phyloP scores from a whole-genome alignment of 2,888 invertebrate species.

The Liopterus haemorrhoidalis region DNA sequence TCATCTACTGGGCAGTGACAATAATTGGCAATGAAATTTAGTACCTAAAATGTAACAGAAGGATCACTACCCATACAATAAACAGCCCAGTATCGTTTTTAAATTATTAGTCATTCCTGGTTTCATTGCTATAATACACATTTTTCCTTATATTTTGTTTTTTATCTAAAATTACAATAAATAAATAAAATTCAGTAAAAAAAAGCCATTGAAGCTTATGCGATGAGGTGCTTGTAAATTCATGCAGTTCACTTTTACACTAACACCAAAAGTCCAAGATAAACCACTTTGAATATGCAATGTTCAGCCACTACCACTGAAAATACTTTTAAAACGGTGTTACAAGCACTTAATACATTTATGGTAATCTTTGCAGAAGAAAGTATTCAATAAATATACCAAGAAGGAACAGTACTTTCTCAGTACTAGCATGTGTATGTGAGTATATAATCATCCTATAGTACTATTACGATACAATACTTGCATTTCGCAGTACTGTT shows the following conservation, averaged over 20 bases:
- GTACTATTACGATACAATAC: no score
- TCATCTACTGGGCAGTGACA: no score
- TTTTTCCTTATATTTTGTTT: no score
- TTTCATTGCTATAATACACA: no score
- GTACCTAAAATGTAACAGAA: no score
- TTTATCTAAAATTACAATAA: conserved; percentile 19
- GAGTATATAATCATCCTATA: no score
- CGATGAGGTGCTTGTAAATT: conserved; percentile 17
- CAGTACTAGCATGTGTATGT: no score
- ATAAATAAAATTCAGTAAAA: conserved; percentile 21
- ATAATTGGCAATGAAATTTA: no score
- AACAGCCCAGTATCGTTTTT: no score
- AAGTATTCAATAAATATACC: conserved; percentile 4
- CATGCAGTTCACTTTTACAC: conserved; percentile 22
- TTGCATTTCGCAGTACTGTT: neutral
- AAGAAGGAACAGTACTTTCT: conserved; percentile 13
- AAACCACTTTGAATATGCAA: conserved; percentile 22
- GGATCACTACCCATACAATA: no score
- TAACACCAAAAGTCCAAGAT: conserved; percentile 20
- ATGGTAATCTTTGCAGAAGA: conserved; percentile 21
- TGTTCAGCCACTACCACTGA: conserved; percentile 25
- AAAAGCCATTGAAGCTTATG: conserved; percentile 20
- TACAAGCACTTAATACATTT: conserved; percentile 19
- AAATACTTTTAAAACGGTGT: conserved; percentile 23
- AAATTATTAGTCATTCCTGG: no score